phyloP scores from a whole-genome alignment of 2,797 vertebrate species.

The Lagorchestes hirsutus region DNA sequence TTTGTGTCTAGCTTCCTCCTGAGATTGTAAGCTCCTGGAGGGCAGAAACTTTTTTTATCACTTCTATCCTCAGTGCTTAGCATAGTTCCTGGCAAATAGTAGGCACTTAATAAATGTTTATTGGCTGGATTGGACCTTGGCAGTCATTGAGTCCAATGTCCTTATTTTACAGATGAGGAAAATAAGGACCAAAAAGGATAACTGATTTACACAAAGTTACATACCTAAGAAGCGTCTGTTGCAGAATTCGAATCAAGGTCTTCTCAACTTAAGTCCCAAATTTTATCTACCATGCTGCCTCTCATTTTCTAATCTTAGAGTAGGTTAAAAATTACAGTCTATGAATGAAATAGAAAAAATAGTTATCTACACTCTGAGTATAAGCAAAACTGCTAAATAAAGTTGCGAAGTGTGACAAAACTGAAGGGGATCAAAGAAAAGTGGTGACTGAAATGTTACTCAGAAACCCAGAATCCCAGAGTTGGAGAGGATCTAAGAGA shows the following conservation, averaged over 20 bases:
- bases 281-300: not conserved
- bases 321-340: not conserved
- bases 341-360: not conserved
- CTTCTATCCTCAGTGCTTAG: too few relatives aligned
- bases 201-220: not conserved
- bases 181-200: not conserved
- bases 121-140: not conserved
- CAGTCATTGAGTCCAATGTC: not conserved
- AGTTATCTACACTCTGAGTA: not conserved
- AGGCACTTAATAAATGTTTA: not conserved
- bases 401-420: slow-evolving; percentile 61
- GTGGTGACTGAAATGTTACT: slow-evolving; percentile 52
- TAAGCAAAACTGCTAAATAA: slow-evolving; percentile 54
- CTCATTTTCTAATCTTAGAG: not conserved
- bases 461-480: not conserved
- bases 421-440: slow-evolving; percentile 44
- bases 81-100: too few relatives aligned
- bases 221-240: not conserved
- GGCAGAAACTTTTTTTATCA: not conserved
- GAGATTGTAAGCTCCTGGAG: not conserved
- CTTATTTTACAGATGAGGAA: not conserved
- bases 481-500: not conserved
- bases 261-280: not conserved
- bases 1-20: not conserved
- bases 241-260: not conserved